Percentiles rank a stretch among this genome's conserved stretches.
Conservation (phyloP, 2,888 invertebrate species). For the Neria commutata region DNA sequence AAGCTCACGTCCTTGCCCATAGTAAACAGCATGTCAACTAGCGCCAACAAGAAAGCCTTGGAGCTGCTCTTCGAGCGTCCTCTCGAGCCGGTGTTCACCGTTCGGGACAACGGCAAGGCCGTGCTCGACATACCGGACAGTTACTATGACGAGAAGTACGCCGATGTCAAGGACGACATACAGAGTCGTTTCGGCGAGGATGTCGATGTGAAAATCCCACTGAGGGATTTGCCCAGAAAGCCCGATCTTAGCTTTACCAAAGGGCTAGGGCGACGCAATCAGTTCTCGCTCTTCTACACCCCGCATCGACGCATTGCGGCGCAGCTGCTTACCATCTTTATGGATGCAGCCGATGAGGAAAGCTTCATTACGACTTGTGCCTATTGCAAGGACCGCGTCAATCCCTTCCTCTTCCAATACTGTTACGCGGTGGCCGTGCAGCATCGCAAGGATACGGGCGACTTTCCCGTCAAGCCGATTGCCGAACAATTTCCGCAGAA, state of each 20-base stretch:
- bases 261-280: slow-evolving; percentile 37
- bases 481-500: slow-evolving; percentile 82
- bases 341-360: slow-evolving; percentile 67
- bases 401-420: slow-evolving; percentile 78
- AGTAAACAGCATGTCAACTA: slow-evolving; percentile 37
- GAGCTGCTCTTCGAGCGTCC: slow-evolving; percentile 58
- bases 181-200: slow-evolving; percentile 41
- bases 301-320: slow-evolving; percentile 72
- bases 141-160: slow-evolving; percentile 48
- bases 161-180: slow-evolving; percentile 39
- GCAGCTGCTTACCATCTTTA: slow-evolving; percentile 70
- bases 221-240: slow-evolving; percentile 46
- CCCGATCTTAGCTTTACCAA: slow-evolving; percentile 53
- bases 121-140: slow-evolving; percentile 56
- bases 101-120: slow-evolving; percentile 53
- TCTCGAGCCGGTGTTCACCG: slow-evolving; percentile 56
- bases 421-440: slow-evolving; percentile 73
- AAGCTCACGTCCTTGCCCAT: background rate
- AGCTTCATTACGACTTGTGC: slow-evolving; percentile 71
- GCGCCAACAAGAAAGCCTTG: slow-evolving; percentile 45
- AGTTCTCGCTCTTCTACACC: slow-evolving; percentile 76
- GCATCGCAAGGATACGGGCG: slow-evolving; percentile 62
- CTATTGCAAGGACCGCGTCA: slow-evolving; percentile 70
- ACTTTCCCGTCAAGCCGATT: slow-evolving; percentile 67
- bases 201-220: slow-evolving; percentile 46